These are phyloP conservation scores for Horisme vitalbata DNA, from an alignment of 2,888 invertebrate species.

Conservation along the genomic window DNA sequence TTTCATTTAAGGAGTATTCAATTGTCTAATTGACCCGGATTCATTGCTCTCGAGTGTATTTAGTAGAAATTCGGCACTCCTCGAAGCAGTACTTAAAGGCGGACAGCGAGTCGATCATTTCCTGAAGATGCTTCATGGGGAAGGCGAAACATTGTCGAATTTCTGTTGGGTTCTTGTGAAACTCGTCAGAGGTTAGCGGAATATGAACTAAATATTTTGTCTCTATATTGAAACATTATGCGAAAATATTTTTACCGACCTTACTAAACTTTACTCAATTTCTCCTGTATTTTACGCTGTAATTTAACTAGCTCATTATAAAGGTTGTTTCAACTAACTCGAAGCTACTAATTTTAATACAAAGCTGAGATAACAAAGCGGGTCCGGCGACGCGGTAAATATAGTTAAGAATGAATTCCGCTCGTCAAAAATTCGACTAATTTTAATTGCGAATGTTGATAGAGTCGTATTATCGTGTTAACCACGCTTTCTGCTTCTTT, in stretches of 20 bases:
- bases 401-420: constrained; percentile 51
- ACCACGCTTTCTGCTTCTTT: constrained; percentile 42
- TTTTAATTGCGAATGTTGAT: constrained; percentile 60
- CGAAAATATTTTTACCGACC: neutral
- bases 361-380: constrained; percentile 33
- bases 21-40: too few relatives aligned
- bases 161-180: too few relatives aligned
- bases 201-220: too few relatives aligned
- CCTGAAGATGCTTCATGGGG: too few relatives aligned
- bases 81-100: too few relatives aligned
- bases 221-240: too few relatives aligned
- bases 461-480: constrained; percentile 58
- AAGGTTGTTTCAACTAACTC: constrained; percentile 11
- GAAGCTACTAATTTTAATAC: constrained; percentile 15
- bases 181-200: too few relatives aligned
- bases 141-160: too few relatives aligned
- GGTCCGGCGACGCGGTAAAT: constrained; percentile 50
- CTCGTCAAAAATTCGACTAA: constrained; percentile 66
- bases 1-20: too few relatives aligned
- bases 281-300: constrained; percentile 1
- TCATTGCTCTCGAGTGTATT: too few relatives aligned
- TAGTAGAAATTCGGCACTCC: too few relatives aligned
- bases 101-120: too few relatives aligned
- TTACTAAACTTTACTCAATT: neutral
- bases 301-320: constrained; percentile 9